Percentiles rank a stretch among this genome's conserved stretches.
Conservation (phyloP, 1,140 invertebrate genomes). For the Leguminivora glycinivorella region DNA sequence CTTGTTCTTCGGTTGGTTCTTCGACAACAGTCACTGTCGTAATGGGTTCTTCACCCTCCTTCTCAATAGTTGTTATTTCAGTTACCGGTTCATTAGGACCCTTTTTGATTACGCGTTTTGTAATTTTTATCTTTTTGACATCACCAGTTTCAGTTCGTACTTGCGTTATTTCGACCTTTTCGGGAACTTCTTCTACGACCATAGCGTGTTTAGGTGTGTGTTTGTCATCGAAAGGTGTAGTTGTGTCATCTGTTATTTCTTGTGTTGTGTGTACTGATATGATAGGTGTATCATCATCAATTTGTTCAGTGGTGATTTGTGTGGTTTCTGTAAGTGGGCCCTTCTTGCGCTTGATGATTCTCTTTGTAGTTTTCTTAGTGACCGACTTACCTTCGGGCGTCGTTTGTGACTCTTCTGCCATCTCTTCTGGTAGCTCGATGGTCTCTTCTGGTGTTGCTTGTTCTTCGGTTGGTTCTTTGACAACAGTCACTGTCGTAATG, state of each 20-base stretch:
- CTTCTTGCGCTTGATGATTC: neutral
- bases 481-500: slow-evolving; percentile 47
- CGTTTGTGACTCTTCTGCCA: neutral
- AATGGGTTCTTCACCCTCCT: neutral
- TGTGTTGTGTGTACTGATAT: neutral
- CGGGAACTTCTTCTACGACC: neutral
- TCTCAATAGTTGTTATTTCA: neutral
- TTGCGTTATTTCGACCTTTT: neutral
- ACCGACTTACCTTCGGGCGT: neutral
- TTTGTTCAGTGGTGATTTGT: neutral
- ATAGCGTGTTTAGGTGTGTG: neutral
- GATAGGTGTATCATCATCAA: neutral
- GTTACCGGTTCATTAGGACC: neutral
- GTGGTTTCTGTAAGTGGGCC: neutral
- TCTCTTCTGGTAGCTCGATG: neutral
- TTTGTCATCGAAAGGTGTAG: neutral
- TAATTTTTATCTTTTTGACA: neutral
- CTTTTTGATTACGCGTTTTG: neutral
- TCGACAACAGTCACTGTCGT: neutral
- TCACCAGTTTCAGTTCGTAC: neutral
- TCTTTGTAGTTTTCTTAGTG: neutral
- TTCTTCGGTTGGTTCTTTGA: neutral
- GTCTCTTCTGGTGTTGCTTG: neutral
- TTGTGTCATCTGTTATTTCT: neutral
- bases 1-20: neutral